Percentiles rank a stretch among this genome's conserved stretches.
These are phyloP conservation scores for Eledone cirrhosa DNA, from an alignment of 2,888 invertebrate genomes.

Conservation along the genomic window DNA sequence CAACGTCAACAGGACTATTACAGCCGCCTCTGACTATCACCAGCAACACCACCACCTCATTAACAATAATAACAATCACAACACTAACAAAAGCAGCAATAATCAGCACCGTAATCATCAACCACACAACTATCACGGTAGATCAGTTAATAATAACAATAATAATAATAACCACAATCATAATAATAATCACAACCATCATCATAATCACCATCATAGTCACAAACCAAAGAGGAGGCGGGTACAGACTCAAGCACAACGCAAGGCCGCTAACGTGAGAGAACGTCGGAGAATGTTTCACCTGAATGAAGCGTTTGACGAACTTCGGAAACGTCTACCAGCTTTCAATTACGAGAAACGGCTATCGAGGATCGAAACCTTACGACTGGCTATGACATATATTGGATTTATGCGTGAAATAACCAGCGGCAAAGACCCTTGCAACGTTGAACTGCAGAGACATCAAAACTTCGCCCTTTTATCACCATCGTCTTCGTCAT, in stretches of 20 bases:
- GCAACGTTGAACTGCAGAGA: conserved; percentile 36
- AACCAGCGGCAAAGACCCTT: conserved; percentile 46
- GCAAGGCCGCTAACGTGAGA: conserved; percentile 61
- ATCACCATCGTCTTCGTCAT: background rate
- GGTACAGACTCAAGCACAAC: conserved; percentile 54
- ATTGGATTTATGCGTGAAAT: conserved; percentile 96
- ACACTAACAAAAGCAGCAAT: background rate
- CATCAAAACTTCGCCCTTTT: background rate
- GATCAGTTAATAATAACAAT: no score
- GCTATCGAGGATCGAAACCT: conserved; percentile 91
- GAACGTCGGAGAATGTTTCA: conserved; percentile 95
- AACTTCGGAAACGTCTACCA: conserved; percentile 82
- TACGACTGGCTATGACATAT: conserved; percentile 93
- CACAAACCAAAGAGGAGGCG: conserved; percentile 48
- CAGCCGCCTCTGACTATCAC: no score
- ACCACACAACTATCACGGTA: background rate
- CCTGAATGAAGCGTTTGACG: conserved; percentile 94
- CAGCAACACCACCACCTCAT: no score
- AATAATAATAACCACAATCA: background rate
- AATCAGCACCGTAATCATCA: background rate
- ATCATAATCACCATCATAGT: background rate
- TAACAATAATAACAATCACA: no score
- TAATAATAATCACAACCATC: background rate
- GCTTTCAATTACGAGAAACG: conserved; percentile 97
- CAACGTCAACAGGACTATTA: no score